A percentile compares a stretch with the other conserved stretches of the same genome.
These are phyloP conservation scores for Asobara japonica DNA, from an alignment of 1,140 invertebrate genomes.

Conservation along the genomic window DNA sequence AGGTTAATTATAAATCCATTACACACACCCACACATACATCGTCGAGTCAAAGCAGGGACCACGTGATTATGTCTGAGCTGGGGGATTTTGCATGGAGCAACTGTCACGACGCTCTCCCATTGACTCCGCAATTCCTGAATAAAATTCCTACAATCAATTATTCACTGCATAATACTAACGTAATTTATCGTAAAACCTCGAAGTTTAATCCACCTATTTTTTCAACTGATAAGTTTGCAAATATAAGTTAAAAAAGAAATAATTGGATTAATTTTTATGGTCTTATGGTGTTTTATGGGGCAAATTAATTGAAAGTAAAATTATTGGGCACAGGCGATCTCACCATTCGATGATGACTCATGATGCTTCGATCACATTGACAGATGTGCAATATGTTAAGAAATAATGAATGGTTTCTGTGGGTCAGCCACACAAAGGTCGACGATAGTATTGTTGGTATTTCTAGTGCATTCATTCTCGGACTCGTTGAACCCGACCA, in stretches of 20 bases:
- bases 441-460: conserved; percentile 7
- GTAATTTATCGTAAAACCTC: too few relatives aligned
- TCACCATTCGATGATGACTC: neutral
- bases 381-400: neutral
- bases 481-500: neutral
- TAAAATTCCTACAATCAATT: neutral
- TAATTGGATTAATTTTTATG: too few relatives aligned
- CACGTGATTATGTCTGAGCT: conserved; percentile 69
- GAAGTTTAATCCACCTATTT: too few relatives aligned
- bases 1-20: conserved; percentile 38
- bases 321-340: neutral
- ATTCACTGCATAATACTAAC: too few relatives aligned
- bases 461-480: neutral
- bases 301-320: neutral
- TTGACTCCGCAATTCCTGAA: conserved; percentile 55
- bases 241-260: too few relatives aligned
- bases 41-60: conserved; percentile 68
- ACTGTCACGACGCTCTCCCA: conserved; percentile 60
- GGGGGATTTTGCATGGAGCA: conserved; percentile 66
- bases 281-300: too few relatives aligned
- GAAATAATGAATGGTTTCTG: neutral
- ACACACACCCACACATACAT: conserved; percentile 57
- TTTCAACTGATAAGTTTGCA: too few relatives aligned
- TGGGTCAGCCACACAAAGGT: neutral
- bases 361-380: neutral